Conservation (phyloP, 2,113 vertebrate species). For the Emydocephalus ijimae region DNA sequence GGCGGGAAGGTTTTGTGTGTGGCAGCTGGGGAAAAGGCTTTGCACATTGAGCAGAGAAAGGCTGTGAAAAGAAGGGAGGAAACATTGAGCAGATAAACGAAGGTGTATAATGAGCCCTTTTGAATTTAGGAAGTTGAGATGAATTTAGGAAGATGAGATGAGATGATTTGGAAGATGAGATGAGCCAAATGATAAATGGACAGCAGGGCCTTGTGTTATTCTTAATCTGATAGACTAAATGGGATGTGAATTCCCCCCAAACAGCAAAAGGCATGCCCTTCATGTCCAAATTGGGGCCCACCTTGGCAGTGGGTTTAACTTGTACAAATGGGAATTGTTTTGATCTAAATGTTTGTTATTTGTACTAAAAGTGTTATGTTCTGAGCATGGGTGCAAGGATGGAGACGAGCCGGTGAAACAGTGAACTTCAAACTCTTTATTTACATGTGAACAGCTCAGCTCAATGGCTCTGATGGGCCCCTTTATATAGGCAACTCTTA, state of each 20-base stretch:
- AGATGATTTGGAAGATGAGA: not conserved
- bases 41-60: not conserved
- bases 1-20: not conserved
- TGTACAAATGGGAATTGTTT: not conserved
- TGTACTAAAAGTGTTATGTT: too few species aligned
- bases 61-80: not conserved
- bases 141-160: not conserved
- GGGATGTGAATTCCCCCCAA: not conserved
- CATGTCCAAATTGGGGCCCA: not conserved
- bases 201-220: not conserved
- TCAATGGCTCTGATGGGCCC: too few species aligned
- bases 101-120: not conserved
- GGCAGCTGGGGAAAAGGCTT: not conserved
- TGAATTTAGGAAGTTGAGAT: not conserved
- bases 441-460: too few species aligned
- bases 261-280: not conserved
- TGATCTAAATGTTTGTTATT: not conserved
- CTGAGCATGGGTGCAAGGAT: too few species aligned
- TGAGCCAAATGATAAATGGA: not conserved
- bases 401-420: too few species aligned
- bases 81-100: not conserved
- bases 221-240: not conserved
- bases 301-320: not conserved
- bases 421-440: too few species aligned
- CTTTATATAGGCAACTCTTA: too few species aligned